Evolutionary conservation across 2,888 invertebrate genomes (phyloP).

Genomic region (Dichetophora obliterata): DNA sequence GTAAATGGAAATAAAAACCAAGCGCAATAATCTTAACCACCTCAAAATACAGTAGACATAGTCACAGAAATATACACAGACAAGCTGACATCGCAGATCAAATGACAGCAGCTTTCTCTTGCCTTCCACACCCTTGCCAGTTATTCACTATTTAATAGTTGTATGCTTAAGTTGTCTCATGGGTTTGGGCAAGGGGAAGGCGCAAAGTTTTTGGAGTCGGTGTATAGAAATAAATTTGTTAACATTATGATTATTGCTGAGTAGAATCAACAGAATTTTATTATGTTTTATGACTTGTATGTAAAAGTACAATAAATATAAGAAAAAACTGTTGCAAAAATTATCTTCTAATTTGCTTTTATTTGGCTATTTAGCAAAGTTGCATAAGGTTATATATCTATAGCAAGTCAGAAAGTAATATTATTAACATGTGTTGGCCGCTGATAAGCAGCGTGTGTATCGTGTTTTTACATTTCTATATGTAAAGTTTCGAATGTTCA

Average conservation of each 20-base stretch:
- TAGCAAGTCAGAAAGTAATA: not conserved
- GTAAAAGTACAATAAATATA: slow-evolving; percentile 38
- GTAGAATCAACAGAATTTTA: slow-evolving; percentile 12
- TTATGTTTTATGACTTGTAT: slow-evolving; percentile 30
- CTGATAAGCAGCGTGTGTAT: no score
- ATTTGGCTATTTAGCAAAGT: not conserved
- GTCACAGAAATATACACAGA: not conserved
- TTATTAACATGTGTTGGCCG: not conserved
- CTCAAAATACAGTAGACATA: not conserved
- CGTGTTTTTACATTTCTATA: no score
- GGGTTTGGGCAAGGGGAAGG: not conserved
- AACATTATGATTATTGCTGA: not conserved
- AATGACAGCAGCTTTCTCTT: not conserved
- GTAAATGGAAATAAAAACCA: not conserved
- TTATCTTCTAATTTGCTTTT: not conserved
- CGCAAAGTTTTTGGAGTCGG: not conserved
- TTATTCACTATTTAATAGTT: not conserved
- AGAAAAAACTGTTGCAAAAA: slow-evolving; percentile 23
- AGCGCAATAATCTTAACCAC: not conserved
- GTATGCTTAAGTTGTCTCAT: not conserved
- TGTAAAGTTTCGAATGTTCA: no score
- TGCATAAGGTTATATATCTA: not conserved
- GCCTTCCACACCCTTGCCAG: not conserved
- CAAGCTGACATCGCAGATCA: not conserved
- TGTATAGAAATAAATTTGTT: not conserved